Conservation (phyloP, 2,888 invertebrate species). For the Lithophane ornitopus region DNA sequence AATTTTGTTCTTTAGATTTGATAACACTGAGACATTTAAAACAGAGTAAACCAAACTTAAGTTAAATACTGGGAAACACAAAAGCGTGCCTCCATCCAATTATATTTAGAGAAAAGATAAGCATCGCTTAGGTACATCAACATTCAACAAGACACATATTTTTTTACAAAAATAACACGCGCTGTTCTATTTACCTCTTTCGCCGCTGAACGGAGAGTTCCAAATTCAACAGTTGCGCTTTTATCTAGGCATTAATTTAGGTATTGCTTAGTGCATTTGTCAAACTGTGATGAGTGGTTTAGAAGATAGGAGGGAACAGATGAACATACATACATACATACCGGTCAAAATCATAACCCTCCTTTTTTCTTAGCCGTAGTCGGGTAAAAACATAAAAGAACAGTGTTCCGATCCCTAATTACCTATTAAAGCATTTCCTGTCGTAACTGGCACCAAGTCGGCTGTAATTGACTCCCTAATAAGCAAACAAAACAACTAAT, state of each 20-base stretch:
- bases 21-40: not conserved
- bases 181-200: not conserved
- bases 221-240: not conserved
- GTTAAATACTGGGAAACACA: not conserved
- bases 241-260: not conserved
- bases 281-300: too few relatives aligned
- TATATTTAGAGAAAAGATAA: not conserved
- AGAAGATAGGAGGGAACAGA: too few relatives aligned
- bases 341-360: too few relatives aligned
- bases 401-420: not conserved
- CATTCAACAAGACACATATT: not conserved
- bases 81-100: not conserved
- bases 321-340: too few relatives aligned
- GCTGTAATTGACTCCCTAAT: constrained; percentile 6
- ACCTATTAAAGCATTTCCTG: constrained; percentile 6
- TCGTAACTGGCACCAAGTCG: constrained; percentile 18
- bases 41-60: too few relatives aligned
- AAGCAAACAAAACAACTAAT: constrained; percentile 43
- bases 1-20: too few relatives aligned
- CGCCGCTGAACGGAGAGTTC: not conserved
- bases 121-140: not conserved
- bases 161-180: not conserved
- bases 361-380: too few relatives aligned
- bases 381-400: constrained; percentile 17
- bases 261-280: not conserved